Evolutionary conservation across 30 jellyfish, hydroid and myxozoan species (phyloP), one percentile per base, ranked within the genome.

Genomic region (Nemopilema nomurai): DNA sequence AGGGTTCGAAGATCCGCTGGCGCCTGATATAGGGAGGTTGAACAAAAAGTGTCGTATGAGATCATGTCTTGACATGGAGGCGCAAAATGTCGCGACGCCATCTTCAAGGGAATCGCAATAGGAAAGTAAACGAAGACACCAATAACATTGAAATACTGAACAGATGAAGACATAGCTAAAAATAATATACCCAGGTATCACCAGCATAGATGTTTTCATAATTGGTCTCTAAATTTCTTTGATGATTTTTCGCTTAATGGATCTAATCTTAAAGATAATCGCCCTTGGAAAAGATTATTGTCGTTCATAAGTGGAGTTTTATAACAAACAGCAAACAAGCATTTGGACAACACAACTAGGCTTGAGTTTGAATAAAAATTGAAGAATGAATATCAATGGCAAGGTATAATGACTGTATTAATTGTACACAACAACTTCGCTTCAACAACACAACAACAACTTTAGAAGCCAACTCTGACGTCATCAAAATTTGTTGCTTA

Each of bases 61-160:
- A 41, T 27, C 19, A 3, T 24, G 29, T 49, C 51, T 24, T 74
- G 32, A 25, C 69, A 74, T 8, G 71, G n/a, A 41, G 71, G 84
- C 29, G 27, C 73, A 21, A 74, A 74, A 74, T 49, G 28, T 74
- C 41, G 9, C 28, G 84, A 31, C 84, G 84, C 84, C 84, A 74
- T 18, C 7, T 24, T 19, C 32, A 67, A 67, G 13, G 6, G 57
- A 6, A 41, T 6, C 57, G 57, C 57, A 41, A 41, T 3, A 3
- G 13, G 13, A 41, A 41, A 41, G 57, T 13, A 41, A 41, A 41
- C 57, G 57, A 41, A 41, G 13, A 41, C 13, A 41, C 6, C 9
- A 41, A 41, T 13, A 41, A 41, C 57, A 41, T 41, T 41, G 13
- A 41, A 3, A 41, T 41, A 41, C 13, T 6, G 9, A 41, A 6